These are phyloP conservation scores for Neodiprion fabricii DNA, from an alignment of 1,140 invertebrate species.

Conservation along the genomic window DNA sequence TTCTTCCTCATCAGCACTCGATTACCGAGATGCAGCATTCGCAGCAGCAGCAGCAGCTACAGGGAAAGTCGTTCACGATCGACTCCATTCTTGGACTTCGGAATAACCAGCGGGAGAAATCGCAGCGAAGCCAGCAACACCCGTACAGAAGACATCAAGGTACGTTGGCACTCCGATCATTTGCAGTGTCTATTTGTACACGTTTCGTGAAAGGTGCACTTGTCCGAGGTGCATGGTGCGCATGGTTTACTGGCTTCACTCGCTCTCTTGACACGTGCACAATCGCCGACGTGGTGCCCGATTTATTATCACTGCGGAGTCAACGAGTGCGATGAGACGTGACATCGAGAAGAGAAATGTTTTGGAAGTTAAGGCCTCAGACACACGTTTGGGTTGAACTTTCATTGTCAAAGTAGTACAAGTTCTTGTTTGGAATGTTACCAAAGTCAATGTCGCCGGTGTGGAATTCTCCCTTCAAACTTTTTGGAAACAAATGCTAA, in stretches of 20 bases:
- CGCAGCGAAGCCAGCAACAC: conserved; percentile 42
- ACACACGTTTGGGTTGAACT: neutral
- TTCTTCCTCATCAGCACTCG: conserved; percentile 30
- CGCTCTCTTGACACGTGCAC: neutral
- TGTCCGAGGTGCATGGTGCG: neutral
- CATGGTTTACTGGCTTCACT: conserved; percentile 4
- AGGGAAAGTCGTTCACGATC: conserved; percentile 77
- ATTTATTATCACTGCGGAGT: neutral
- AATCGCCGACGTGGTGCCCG: neutral
- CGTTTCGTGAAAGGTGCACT: too few relatives aligned
- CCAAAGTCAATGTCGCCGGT: neutral
- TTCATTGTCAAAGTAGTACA: too few relatives aligned
- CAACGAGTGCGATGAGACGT: neutral
- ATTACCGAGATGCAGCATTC: conserved; percentile 38
- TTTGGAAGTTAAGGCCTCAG: neutral
- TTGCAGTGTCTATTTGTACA: too few relatives aligned
- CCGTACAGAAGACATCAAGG: conserved; percentile 51
- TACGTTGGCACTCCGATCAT: conserved; percentile 12
- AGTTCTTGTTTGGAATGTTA: too few relatives aligned
- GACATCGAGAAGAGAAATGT: neutral
- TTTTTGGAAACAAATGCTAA: neutral
- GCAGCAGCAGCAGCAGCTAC: conserved; percentile 54
- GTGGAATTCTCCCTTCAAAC: neutral
- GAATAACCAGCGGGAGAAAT: conserved; percentile 53
- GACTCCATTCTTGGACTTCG: conserved; percentile 79